These are phyloP conservation scores for Hydropsyche betteni DNA, from an alignment of 2,888 invertebrate species.

Conservation along the genomic window DNA sequence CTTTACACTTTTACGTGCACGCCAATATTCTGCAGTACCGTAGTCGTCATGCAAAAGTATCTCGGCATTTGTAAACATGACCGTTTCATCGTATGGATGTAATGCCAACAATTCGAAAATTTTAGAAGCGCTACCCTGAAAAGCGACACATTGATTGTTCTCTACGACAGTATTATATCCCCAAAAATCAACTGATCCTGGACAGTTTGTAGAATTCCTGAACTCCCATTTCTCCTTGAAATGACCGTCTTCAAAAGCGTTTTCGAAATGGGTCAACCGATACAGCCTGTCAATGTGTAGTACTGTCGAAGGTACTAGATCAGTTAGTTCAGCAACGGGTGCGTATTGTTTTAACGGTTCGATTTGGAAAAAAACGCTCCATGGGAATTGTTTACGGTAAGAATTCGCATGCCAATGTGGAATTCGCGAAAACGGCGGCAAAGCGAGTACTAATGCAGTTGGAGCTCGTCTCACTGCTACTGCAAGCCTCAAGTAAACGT, in stretches of 20 bases:
- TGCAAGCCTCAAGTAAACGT: conserved; percentile 94
- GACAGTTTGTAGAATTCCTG: conserved; percentile 62
- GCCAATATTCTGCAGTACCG: conserved; percentile 86
- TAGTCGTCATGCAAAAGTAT: conserved; percentile 88
- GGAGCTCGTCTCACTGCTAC: conserved; percentile 59
- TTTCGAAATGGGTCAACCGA: conserved; percentile 83
- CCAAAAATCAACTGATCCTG: conserved; percentile 69
- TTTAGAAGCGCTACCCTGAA: conserved; percentile 79
- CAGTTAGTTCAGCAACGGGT: conserved; percentile 87
- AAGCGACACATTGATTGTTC: conserved; percentile 79
- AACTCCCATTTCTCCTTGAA: conserved; percentile 86
- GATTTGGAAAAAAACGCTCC: conserved; percentile 89
- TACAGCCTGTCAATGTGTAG: conserved; percentile 78
- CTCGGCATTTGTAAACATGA: conserved; percentile 84
- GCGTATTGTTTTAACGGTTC: conserved; percentile 78
- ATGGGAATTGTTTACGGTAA: conserved; percentile 70
- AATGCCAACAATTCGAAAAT: conserved; percentile 68
- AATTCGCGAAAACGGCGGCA: conserved; percentile 92
- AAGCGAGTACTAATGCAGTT: conserved; percentile 72
- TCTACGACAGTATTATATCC: conserved; percentile 73
- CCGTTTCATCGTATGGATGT: conserved; percentile 61
- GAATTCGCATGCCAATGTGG: conserved; percentile 84
- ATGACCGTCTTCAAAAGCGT: conserved; percentile 82
- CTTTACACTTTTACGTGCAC: conserved; percentile 88
- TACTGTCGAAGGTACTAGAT: conserved; percentile 67